A percentile compares a stretch with the other conserved stretches of the same genome.
Evolutionary conservation across 2,113 vertebrate species (phyloP).

Genomic region (Sminthopsis crassicaudata): DNA sequence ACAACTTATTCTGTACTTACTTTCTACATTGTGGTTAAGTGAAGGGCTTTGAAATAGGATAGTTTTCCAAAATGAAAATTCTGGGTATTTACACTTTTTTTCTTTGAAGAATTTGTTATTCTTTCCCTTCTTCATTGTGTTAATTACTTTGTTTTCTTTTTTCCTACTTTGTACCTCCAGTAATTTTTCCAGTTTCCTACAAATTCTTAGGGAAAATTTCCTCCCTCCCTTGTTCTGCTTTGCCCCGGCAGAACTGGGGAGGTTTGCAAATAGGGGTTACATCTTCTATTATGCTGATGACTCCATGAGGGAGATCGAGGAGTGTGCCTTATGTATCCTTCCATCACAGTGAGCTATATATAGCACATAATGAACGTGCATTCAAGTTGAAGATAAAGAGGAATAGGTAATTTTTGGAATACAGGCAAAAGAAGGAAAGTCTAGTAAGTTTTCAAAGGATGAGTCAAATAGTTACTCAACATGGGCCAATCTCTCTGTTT

Average conservation of each 20-base stretch:
- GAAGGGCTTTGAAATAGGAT: neutral
- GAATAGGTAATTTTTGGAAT: neutral
- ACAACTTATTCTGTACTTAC: neutral
- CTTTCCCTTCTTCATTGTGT: neutral
- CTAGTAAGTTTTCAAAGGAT: neutral
- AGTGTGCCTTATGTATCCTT: neutral
- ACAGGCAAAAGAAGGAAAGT: neutral
- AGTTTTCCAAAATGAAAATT: neutral
- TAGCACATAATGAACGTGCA: neutral
- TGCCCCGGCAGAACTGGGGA: neutral
- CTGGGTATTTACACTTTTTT: neutral
- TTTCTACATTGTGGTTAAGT: neutral
- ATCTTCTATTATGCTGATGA: neutral
- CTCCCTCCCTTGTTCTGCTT: neutral
- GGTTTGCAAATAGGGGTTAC: too few species aligned
- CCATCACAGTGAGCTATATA: neutral
- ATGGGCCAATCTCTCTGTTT: neutral
- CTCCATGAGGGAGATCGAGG: neutral
- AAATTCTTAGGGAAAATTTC: neutral
- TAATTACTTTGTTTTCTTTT: neutral
- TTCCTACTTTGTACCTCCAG: constrained; percentile 53
- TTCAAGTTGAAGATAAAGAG: neutral
- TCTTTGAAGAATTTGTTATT: neutral
- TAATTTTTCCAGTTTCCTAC: constrained; percentile 51
- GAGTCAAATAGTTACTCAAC: neutral